A percentile compares a stretch with the other conserved stretches of the same genome.
Conservation (phyloP, 1,140 invertebrate species). For the Araneus ventricosus region DNA sequence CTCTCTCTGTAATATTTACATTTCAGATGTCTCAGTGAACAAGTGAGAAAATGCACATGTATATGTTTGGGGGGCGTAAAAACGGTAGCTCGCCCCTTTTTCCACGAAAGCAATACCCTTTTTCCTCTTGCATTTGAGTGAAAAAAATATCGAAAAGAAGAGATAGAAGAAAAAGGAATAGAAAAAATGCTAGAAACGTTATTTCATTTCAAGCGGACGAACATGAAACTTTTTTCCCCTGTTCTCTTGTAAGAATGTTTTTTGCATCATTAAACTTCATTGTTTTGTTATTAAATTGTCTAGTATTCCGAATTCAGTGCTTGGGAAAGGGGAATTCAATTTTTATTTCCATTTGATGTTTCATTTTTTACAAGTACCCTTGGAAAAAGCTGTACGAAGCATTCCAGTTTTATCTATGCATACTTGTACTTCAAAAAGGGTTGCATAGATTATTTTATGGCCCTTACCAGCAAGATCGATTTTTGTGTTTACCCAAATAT, state of each 20-base stretch:
- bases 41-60: constrained; percentile 63
- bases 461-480: not conserved
- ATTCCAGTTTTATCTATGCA: not conserved
- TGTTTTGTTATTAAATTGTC: constrained; percentile 59
- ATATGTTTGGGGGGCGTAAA: constrained; percentile 54
- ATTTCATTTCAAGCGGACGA: constrained; percentile 45
- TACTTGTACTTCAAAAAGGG: not conserved
- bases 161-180: not conserved
- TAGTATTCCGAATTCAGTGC: constrained; percentile 30
- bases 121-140: not conserved
- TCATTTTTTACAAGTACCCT: not conserved
- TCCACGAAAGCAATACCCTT: constrained; percentile 13
- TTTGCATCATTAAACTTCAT: constrained; percentile 53
- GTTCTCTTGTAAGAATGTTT: not conserved
- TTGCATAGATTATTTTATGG: not conserved
- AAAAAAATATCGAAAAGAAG: not conserved
- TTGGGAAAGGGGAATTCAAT: constrained; percentile 11
- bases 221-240: not conserved
- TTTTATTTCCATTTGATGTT: constrained; percentile 28
- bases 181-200: not conserved
- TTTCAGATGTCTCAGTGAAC: constrained; percentile 59
- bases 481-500: not conserved
- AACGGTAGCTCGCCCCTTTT: constrained; percentile 39
- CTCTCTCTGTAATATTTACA: constrained; percentile 56
- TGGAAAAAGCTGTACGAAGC: not conserved